phyloP scores from a whole-genome alignment of 92 coral and sea anemone species.

The Epizoanthus ramosus region DNA sequence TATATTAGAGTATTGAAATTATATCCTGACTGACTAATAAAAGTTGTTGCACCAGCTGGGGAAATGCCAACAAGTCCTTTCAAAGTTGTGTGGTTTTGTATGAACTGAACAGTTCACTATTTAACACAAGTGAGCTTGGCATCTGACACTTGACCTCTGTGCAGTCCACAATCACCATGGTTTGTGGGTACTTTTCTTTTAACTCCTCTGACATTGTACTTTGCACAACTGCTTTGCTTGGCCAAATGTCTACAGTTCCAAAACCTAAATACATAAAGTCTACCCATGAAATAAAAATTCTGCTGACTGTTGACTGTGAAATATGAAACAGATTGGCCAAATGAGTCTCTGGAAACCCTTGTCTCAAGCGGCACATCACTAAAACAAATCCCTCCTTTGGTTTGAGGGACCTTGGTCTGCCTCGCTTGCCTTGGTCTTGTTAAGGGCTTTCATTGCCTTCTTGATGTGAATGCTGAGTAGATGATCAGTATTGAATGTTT shows the following conservation, averaged over 20 bases:
- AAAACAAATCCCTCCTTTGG: conserved; percentile 5
- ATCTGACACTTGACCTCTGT: conserved; percentile 50
- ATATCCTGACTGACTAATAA: conserved; percentile 33
- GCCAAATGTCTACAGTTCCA: conserved; percentile 12
- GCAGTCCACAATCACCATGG: conserved; percentile 46
- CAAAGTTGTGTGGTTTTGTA: too few species aligned
- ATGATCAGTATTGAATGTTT: not conserved
- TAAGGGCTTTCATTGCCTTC: not conserved
- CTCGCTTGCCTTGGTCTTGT: not conserved
- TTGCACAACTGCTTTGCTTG: conserved; percentile 16
- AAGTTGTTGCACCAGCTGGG: conserved; percentile 34
- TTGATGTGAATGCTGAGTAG: not conserved
- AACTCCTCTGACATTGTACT: conserved; percentile 51
- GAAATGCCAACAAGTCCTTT: conserved; percentile 43
- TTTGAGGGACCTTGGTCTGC: not conserved
- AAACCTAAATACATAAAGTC: conserved; percentile 25
- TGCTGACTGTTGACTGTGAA: conserved; percentile 24
- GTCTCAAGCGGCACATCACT: conserved; percentile 30
- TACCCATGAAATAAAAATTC: conserved; percentile 39
- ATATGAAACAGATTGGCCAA: conserved; percentile 33
- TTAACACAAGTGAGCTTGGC: conserved; percentile 51
- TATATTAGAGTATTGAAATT: too few species aligned
- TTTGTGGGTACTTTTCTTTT: conserved; percentile 31
- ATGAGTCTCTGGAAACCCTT: conserved; percentile 22
- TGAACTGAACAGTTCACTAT: conserved; percentile 30